Conservation (phyloP, 2,888 invertebrate genomes). For the Auanema freiburgensis region DNA sequence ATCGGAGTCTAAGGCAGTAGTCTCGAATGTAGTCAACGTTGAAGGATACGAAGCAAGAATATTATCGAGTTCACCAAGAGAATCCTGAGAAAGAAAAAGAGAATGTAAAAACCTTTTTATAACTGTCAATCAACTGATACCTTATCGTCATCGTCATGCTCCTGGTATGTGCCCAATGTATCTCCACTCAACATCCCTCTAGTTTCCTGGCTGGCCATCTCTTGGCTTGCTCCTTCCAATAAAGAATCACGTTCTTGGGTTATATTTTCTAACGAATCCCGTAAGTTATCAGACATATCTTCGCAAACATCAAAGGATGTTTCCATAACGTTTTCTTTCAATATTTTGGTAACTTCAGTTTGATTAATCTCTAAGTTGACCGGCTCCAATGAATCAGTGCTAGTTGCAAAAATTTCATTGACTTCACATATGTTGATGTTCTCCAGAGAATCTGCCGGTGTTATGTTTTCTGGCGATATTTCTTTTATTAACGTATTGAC, state of each 20-base stretch:
- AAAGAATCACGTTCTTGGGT: constrained; percentile 51
- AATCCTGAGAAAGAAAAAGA: constrained; percentile 40
- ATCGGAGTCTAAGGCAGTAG: constrained; percentile 50
- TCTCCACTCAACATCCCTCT: constrained; percentile 57
- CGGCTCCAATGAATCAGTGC: constrained; percentile 50
- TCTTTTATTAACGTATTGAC: no score
- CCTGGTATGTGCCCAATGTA: constrained; percentile 53
- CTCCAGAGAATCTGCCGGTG: constrained; percentile 40
- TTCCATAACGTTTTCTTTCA: constrained; percentile 27
- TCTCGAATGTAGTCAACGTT: constrained; percentile 63
- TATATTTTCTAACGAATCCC: constrained; percentile 42
- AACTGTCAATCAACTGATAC: constrained; percentile 1
- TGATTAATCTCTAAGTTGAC: constrained; percentile 28
- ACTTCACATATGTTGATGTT: constrained; percentile 16
- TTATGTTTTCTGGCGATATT: constrained; percentile 38
- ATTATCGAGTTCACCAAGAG: constrained; percentile 50
- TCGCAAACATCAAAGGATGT: constrained; percentile 36
- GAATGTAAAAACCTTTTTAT: not conserved
- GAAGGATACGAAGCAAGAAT: constrained; percentile 54
- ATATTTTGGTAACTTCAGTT: no score
- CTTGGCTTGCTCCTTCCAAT: constrained; percentile 59
- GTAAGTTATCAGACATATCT: constrained; percentile 28
- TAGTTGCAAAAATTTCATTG: constrained; percentile 35
- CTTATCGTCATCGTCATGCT: constrained; percentile 47
- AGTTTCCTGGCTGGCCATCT: constrained; percentile 47